A percentile compares a stretch with the other conserved stretches of the same genome.
phyloP scores from a whole-genome alignment of 1,140 invertebrate species.

The Copidosoma floridanum region DNA sequence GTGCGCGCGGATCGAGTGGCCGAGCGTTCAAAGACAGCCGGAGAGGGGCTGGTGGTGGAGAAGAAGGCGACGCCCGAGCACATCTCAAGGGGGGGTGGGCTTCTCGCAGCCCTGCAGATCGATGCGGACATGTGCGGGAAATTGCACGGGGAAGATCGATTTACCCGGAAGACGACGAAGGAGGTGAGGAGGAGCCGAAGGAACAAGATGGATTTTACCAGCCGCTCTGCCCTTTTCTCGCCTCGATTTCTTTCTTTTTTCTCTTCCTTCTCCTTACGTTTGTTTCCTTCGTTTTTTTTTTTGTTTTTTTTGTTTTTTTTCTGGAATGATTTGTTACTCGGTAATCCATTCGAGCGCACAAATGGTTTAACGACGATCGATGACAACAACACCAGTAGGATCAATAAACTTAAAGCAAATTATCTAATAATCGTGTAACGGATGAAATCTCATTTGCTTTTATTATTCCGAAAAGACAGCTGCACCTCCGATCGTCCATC shows the following conservation, averaged over 20 bases:
- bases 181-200: not conserved
- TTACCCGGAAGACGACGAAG: not conserved
- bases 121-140: slow-evolving; percentile 57
- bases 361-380: too few species aligned
- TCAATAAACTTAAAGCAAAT: too few species aligned
- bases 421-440: too few species aligned
- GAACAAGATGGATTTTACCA: too few species aligned
- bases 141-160: slow-evolving; percentile 55
- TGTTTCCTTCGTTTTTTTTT: slow-evolving; percentile 1
- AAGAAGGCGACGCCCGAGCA: slow-evolving; percentile 39
- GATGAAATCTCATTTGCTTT: too few species aligned
- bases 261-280: slow-evolving; percentile 17
- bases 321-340: too few species aligned
- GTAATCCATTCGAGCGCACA: too few species aligned
- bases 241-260: not conserved
- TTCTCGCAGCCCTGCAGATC: slow-evolving; percentile 41
- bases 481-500: too few species aligned
- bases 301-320: slow-evolving; percentile 17
- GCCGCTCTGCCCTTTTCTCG: too few species aligned
- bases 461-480: too few species aligned
- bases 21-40: slow-evolving; percentile 28
- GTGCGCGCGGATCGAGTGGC: slow-evolving; percentile 35
- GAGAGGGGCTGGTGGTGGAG: slow-evolving; percentile 32
- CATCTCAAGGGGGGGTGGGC: slow-evolving; percentile 36
- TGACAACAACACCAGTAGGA: too few species aligned